Base-by-base conservation (phyloP, 2,888 invertebrate genomes). In the Meghimatium bilineatum region DNA sequence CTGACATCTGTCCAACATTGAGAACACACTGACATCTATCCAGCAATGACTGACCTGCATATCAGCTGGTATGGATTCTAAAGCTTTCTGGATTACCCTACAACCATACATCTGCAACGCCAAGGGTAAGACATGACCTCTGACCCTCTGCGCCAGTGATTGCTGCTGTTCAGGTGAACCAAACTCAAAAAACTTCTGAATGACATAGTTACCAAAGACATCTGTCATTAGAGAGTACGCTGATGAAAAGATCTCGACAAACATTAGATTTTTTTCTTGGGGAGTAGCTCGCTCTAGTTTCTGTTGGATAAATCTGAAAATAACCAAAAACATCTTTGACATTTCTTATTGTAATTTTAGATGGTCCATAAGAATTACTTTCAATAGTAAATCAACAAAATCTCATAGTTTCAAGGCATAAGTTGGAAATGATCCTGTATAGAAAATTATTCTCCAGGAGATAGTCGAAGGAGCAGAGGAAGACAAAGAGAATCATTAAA, bases 51-150 rank as follows among this genome's bases (percentile, higher is more conserved):
- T 56, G 83, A 93, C 93, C 94, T 99, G 98, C 93, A 98, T 98
- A 91, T 99, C 98, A 14, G 97, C 95, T 63, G 97, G 97, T 92
- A 99, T 98, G 81, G 97, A 97, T 94, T 99, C 99, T 86, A 99
- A 95, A 69, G 99, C 99, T 94, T 99, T 99, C 94, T 99, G 99
- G 91, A 99, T 99, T 14, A 99, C 99, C 82, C 99, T 96, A 93
- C 99, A 99, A 74, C 99, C 99, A 94, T 99, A 99, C 99, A 99
- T 99, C 95, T 99, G 99, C 90, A 99, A 95, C 52, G 99, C 99
- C 91, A 99, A 94, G 86, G 97, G 97, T 91, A 99, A 94, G 79
- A 99, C 99, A 94, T 99, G 97, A 29, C 93, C 94, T 32, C 98
- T 97, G 89, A 93, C 90, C 60, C 93, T 96, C 94, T 97, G 97